These are phyloP conservation scores for Mustelus asterias DNA, from an alignment of 2,113 vertebrate genomes.

Conservation along the genomic window DNA sequence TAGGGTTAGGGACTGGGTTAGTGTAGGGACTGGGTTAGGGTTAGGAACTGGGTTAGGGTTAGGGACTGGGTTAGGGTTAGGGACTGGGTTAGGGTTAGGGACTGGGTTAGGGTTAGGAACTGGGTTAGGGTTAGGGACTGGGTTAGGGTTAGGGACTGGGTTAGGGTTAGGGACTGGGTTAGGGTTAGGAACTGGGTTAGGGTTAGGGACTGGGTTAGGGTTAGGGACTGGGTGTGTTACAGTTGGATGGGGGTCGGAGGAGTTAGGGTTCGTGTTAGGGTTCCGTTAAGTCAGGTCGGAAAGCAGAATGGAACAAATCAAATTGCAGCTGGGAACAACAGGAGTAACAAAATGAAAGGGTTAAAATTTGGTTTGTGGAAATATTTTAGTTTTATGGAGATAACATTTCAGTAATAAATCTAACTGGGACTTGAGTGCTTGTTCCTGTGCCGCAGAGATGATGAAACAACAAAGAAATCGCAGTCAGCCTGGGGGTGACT, in stretches of 20 bases:
- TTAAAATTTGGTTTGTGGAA: not conserved
- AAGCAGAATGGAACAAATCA: not conserved
- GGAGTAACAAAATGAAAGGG: not conserved
- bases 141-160: no score
- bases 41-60: no score
- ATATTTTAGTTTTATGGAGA: not conserved
- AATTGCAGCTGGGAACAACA: not conserved
- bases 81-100: no score
- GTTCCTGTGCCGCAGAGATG: not conserved
- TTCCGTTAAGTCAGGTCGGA: not conserved
- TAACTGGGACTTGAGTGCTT: not conserved
- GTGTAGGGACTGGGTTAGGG: no score
- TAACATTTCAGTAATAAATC: not conserved
- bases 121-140: no score
- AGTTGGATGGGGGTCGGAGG: no score
- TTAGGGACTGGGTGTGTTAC: not conserved
- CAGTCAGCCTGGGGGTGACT: not conserved
- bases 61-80: no score
- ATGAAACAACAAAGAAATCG: not conserved
- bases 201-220: not conserved
- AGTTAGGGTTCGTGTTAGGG: not conserved
- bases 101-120: no score
- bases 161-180: not conserved
- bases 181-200: no score
- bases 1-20: no score